Percentiles rank a stretch among this genome's conserved stretches.
Evolutionary conservation across 2,113 vertebrate species (phyloP).

Genomic region (Meleagris gallopavo): DNA sequence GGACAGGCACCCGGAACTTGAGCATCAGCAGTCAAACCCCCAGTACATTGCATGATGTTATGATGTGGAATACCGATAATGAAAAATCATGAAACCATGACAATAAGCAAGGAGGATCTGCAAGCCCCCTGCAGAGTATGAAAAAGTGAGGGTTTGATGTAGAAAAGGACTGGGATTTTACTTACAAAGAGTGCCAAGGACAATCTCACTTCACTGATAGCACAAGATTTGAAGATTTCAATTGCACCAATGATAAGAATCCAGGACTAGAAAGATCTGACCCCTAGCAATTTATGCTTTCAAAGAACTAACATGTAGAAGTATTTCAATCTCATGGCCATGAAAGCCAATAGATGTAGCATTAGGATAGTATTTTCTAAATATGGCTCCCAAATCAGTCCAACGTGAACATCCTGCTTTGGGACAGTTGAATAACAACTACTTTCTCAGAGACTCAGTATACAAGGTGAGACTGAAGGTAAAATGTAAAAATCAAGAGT

Average conservation of each 20-base stretch:
- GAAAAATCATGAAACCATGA: too few relatives aligned
- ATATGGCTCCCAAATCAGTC: background rate
- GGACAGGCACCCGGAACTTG: too few relatives aligned
- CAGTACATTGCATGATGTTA: too few relatives aligned
- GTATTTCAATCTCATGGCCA: background rate
- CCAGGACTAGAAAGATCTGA: background rate
- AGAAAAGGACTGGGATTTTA: conserved; percentile 27
- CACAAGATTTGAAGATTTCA: background rate
- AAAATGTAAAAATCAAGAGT: background rate
- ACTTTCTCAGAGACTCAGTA: background rate
- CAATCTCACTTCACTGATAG: conserved; percentile 15
- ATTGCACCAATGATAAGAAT: background rate
- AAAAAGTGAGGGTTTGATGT: background rate
- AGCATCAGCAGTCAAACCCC: too few relatives aligned
- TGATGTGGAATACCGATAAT: too few relatives aligned
- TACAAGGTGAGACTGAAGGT: background rate
- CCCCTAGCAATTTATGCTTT: background rate
- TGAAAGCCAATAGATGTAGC: background rate
- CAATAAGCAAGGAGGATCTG: background rate
- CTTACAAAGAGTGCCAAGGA: conserved; percentile 6
- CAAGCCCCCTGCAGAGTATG: background rate
- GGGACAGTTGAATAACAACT: background rate
- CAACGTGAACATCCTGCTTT: background rate
- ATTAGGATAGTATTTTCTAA: background rate
- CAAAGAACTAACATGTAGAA: background rate